A percentile compares a stretch with the other conserved stretches of the same genome.
These are phyloP conservation scores for Eulemur rubriventer DNA, from an alignment of 2,797 vertebrate species.

Conservation along the genomic window DNA sequence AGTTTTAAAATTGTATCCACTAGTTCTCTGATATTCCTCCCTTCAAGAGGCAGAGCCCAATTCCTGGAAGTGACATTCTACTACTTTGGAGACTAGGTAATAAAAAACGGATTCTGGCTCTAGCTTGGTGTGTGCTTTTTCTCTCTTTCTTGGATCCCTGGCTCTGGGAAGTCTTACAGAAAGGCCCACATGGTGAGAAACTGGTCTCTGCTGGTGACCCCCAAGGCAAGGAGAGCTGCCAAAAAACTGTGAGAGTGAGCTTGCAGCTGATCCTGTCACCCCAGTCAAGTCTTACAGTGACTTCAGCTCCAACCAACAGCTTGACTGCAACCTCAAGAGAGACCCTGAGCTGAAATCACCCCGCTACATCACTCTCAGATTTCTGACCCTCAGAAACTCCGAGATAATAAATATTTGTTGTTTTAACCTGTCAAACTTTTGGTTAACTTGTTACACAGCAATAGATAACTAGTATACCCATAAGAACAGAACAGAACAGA, in stretches of 20 bases:
- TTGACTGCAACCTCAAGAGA: neutral
- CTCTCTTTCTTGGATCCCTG: neutral
- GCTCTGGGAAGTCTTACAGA: neutral
- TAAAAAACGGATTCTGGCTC: neutral
- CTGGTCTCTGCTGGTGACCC: neutral
- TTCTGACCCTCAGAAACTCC: neutral
- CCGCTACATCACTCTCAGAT: neutral
- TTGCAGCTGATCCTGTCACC: neutral
- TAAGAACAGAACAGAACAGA: neutral
- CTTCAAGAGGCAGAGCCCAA: neutral
- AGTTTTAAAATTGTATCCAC: neutral
- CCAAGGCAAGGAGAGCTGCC: neutral
- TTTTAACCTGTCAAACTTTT: neutral
- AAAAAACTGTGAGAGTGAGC: neutral
- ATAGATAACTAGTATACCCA: neutral
- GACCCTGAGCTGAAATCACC: neutral
- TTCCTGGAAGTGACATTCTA: neutral
- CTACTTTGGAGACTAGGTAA: neutral
- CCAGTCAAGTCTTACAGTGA: neutral
- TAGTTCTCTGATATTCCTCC: neutral
- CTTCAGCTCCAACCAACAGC: neutral
- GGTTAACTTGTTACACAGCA: slow-evolving; percentile 34
- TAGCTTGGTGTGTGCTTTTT: neutral
- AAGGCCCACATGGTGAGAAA: neutral
- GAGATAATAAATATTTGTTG: neutral